These are phyloP conservation scores for Polypedilum pembai DNA, from an alignment of 1,140 invertebrate genomes.

Conservation along the genomic window DNA sequence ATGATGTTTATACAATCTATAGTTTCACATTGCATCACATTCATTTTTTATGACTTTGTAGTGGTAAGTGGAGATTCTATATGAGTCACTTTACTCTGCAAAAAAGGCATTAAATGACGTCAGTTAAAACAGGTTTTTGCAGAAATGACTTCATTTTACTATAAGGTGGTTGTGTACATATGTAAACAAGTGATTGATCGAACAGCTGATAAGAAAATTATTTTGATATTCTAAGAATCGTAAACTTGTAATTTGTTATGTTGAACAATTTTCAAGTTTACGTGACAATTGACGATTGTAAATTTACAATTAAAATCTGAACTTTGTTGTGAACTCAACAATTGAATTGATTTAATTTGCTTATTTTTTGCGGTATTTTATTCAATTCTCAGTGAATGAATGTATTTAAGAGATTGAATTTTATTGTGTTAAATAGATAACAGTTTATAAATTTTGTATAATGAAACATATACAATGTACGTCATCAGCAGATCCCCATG, in stretches of 20 bases:
- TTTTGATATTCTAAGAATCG: neutral
- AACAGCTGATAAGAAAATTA: neutral
- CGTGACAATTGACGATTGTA: constrained; percentile 17
- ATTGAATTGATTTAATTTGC: neutral
- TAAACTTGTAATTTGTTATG: neutral
- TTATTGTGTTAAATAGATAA: too few species aligned
- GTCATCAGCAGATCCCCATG: too few species aligned
- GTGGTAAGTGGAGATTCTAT: neutral
- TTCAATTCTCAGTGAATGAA: too few species aligned
- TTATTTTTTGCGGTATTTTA: too few species aligned
- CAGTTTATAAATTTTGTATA: too few species aligned
- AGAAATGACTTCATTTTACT: neutral
- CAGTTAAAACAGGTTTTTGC: neutral
- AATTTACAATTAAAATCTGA: neutral
- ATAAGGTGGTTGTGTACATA: neutral
- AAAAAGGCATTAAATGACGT: constrained; percentile 2
- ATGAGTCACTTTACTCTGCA: neutral
- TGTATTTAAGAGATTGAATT: too few species aligned
- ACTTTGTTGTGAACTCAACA: neutral
- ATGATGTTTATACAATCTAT: neutral
- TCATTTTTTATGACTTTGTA: constrained; percentile 6
- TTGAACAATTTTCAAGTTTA: neutral
- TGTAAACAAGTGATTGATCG: neutral
- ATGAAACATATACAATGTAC: too few species aligned
- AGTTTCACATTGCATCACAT: constrained; percentile 10